A percentile compares a stretch with the other conserved stretches of the same genome.
Conservation (phyloP, 2,888 invertebrate species). For the Baccha elongata region DNA sequence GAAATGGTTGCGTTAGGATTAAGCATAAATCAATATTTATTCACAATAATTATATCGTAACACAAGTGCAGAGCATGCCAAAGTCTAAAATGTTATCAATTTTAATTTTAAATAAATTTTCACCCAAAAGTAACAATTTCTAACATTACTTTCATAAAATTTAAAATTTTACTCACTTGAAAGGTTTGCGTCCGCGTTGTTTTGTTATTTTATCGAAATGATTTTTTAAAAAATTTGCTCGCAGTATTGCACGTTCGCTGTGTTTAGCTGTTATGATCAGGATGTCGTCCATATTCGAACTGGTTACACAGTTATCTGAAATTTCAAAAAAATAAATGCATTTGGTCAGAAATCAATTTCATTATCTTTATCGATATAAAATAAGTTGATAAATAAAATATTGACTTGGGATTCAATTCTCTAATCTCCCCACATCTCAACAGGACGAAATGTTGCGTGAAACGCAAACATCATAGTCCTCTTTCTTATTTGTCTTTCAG, state of each 20-base stretch:
- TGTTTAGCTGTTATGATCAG: constrained; percentile 90
- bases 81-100: too few species aligned
- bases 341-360: constrained; percentile 8
- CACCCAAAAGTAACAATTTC: too few species aligned
- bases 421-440: constrained; percentile 43
- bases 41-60: too few species aligned
- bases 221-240: constrained; percentile 91
- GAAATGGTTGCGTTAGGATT: too few species aligned
- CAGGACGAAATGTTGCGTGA: constrained; percentile 5
- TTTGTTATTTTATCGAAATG: constrained; percentile 93
- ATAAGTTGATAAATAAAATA: constrained; percentile 21
- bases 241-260: constrained; percentile 89
- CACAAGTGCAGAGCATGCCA: too few species aligned
- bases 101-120: too few species aligned
- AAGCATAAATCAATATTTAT: too few species aligned
- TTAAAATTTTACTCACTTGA: constrained; percentile 85
- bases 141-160: too few species aligned
- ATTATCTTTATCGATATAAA: constrained; percentile 33
- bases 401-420: constrained; percentile 43
- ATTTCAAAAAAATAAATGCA: constrained; percentile 75
- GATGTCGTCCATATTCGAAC: constrained; percentile 89
- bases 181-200: constrained; percentile 90
- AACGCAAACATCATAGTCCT: constrained; percentile 52
- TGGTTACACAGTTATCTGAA: constrained; percentile 81
- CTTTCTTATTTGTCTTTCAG: constrained; percentile 16